phyloP scores from a whole-genome alignment of 2,113 vertebrate species.

The Takifugu flavidus region DNA sequence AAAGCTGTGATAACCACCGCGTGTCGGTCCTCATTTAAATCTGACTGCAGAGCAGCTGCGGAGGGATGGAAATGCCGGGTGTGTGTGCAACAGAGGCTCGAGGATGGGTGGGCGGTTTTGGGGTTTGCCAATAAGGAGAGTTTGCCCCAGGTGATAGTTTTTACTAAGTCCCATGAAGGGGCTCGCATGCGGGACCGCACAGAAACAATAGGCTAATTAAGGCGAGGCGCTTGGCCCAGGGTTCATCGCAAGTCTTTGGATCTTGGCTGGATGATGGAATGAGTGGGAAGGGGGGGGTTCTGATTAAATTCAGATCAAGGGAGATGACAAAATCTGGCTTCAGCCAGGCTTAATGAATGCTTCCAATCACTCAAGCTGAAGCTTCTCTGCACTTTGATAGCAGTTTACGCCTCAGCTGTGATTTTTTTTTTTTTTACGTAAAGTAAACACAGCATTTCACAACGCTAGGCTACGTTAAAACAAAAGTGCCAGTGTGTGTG shows the following conservation, averaged over 20 bases:
- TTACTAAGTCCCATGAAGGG: conserved; percentile 59
- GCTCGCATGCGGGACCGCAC: conserved; percentile 47
- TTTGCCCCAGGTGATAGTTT: conserved; percentile 68
- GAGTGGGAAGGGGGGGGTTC: conserved; percentile 19
- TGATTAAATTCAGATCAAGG: conserved; percentile 65
- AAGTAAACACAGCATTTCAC: background rate
- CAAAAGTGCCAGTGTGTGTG: conserved; percentile 17
- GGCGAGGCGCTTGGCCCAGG: conserved; percentile 42
- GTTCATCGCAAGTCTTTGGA: conserved; percentile 58
- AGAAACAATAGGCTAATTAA: conserved; percentile 70
- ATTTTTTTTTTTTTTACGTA: too few species aligned
- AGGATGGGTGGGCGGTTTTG: background rate
- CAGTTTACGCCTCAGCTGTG: too few species aligned
- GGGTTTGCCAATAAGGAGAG: conserved; percentile 30
- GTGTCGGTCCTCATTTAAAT: conserved; percentile 42
- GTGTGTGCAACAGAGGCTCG: conserved; percentile 2
- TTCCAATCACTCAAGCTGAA: conserved; percentile 58
- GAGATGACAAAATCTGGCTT: conserved; percentile 62
- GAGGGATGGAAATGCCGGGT: conserved; percentile 33
- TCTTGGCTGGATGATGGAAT: conserved; percentile 49
- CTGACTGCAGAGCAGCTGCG: conserved; percentile 25
- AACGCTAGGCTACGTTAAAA: conserved; percentile 16
- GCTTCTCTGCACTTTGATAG: conserved; percentile 30
- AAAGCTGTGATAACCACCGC: conserved; percentile 33
- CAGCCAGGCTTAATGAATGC: conserved; percentile 54